These are phyloP conservation scores for Drosophila pachea DNA, from an alignment of 1,140 invertebrate genomes.

Conservation along the genomic window DNA sequence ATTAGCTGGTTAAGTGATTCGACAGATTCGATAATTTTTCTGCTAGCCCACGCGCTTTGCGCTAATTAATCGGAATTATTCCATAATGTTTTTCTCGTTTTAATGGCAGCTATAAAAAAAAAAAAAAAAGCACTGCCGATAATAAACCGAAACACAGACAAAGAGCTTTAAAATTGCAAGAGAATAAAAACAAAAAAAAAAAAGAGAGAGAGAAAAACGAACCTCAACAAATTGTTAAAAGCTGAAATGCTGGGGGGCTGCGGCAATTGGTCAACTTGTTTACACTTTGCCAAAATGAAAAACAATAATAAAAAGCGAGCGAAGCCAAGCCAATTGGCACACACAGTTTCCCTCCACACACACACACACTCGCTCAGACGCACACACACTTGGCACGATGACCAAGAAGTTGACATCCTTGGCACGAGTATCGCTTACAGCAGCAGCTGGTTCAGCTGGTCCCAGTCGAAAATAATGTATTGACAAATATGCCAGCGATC, in stretches of 20 bases:
- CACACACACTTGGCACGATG: background rate
- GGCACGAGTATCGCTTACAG: conserved; percentile 57
- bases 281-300: conserved; percentile 34
- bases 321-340: conserved; percentile 26
- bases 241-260: conserved; percentile 6
- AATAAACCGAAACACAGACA: conserved; percentile 23
- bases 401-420: conserved; percentile 74
- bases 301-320: conserved; percentile 7
- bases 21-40: background rate
- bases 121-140: conserved; percentile 1
- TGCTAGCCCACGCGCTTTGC: background rate
- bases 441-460: conserved; percentile 41
- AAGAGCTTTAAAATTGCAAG: conserved; percentile 14
- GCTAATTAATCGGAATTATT: conserved; percentile 22
- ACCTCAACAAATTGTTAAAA: conserved; percentile 25
- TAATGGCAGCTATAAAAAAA: conserved; percentile 22
- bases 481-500: conserved; percentile 41
- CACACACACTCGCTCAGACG: background rate
- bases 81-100: conserved; percentile 9
- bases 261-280: conserved; percentile 38
- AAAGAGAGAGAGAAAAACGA: conserved; percentile 19
- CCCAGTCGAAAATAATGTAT: conserved; percentile 52
- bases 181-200: conserved; percentile 18
- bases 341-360: conserved; percentile 19
- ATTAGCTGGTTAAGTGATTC: background rate